Evolutionary conservation across 2,797 vertebrate genomes (phyloP), one percentile per base, ranked within the genome.

Genomic region (Remorina albescens): DNA sequence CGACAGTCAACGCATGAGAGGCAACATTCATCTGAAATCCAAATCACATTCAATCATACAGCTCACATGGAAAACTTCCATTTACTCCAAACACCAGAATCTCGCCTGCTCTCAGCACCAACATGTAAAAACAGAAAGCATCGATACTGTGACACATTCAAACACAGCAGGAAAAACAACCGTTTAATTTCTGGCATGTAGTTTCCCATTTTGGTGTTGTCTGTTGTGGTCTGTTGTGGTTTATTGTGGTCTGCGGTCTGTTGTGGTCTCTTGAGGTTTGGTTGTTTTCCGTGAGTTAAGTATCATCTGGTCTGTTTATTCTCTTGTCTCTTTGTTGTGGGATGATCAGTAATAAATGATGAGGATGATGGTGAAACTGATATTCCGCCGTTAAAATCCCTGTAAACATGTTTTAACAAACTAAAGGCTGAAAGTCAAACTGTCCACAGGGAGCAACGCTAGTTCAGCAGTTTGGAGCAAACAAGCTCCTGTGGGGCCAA

Each of bases 11-110:
- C 65, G 62, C n/a, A 21, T 80, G 25, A 80, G n/a, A n/a, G n/a
- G n/a, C n/a, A 83, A 85, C 78, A 82, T 82, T 77, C 3, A 81
- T 85, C 64, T 50, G 6, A 67, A 74, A 61, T 60, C 37, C 2
- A 79, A 26, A 61, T 60, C 57, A 62, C 28, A 41, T 55, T 68
- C 19, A 84, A 80, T 77, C 61, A 73, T 67, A 63, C 46, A 80
- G 65, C 53, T 60, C 28, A 39, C 42, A 47, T 58, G 39, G 37
- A 54, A 39, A 56, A 46, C 11, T 1, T 13, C 28, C 28, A 59
- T 25, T 3, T 28, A 3, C 9, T 8, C 9, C 10, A 18, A 49
- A 21, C 51, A 34, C 59, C 36, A 61, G 3, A 26, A 41, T 7
- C 19, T 25, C 10, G 67, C 21, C 9, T 37, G 32, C 42, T 65